phyloP scores from a whole-genome alignment of 2,113 vertebrate genomes.

The Nothocercus julius region DNA sequence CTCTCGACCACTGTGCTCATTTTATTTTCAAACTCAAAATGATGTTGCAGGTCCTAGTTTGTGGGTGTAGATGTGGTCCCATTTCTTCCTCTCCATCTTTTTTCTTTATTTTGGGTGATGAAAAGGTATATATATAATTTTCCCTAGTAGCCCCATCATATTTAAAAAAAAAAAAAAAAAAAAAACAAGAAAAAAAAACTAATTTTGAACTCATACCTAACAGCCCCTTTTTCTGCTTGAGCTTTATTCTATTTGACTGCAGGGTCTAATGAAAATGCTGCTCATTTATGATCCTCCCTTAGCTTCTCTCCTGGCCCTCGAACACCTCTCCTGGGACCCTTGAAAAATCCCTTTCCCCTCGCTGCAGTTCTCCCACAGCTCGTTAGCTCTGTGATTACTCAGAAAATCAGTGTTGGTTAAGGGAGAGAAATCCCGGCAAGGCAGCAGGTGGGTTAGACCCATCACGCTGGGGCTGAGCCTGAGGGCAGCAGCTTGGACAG shows the following conservation, averaged over 20 bases:
- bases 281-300: background rate
- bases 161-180: background rate
- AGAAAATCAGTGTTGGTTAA: background rate
- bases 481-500: background rate
- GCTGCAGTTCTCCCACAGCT: background rate
- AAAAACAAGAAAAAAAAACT: no score
- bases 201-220: background rate
- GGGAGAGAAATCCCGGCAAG: background rate
- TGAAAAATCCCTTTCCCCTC: background rate
- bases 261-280: background rate
- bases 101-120: no score
- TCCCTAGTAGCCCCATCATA: background rate
- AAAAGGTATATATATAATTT: background rate
- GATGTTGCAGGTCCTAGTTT: accelerated
- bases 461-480: no score
- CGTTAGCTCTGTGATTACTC: background rate
- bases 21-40: background rate
- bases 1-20: accelerated
- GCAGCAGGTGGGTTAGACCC: background rate
- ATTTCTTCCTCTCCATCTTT: no score
- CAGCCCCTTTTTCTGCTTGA: background rate
- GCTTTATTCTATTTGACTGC: background rate
- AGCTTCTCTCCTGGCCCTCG: background rate
- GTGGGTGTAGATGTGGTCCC: background rate
- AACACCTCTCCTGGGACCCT: background rate